Evolutionary conservation across 2,113 vertebrate genomes (phyloP), one percentile per base, ranked within the genome.

Genomic region (Trinectes maculatus): DNA sequence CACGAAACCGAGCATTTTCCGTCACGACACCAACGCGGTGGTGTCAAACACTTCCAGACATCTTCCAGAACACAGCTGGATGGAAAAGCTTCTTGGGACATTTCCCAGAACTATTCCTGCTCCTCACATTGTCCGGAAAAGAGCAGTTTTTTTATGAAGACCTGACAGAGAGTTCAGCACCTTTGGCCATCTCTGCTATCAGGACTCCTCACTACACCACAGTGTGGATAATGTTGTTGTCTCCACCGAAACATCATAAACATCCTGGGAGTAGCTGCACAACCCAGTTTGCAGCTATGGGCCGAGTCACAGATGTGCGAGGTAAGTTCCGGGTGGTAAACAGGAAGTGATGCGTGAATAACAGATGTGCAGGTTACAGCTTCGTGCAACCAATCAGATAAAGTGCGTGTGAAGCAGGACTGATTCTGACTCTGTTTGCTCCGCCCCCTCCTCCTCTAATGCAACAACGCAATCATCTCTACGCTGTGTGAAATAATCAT

Each of bases 281-380:
- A 56, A 75, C 37, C 19, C 16, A 44, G 15, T 18, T n/a, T 5
- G 47, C n/a, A 52, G 62, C 37, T 15, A 21, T 4, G 12, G 44
- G 10, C 51, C 1, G 44, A 66, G 84, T 52, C 68, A 42, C 81
- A 87, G 79, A 83, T 87, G 82, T 79, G 52, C 2, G 63, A 68
- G 59, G 79, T 78, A 25, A 7, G 8, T 40, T 28, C 9, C 36
- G 61, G 63, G 49, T 33, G 34, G 53, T 37, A 18, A 56, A 70
- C 42, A 56, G 18, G 25, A 66, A 68, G 56, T 57, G 53, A 74
- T 24, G 64, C 82, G 53, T 19, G 28, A 82, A 75, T 59, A 72
- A 84, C 82, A 87, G 79, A 82, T 87, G 82, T 72, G 70, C 73
- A 75, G 24, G 66, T 46, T 52, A 22, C 28, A 33, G 21, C 37